Percentiles rank a stretch among this genome's conserved stretches.
Conservation (phyloP, 2,888 invertebrate species). For the Drosophila sordidula region DNA sequence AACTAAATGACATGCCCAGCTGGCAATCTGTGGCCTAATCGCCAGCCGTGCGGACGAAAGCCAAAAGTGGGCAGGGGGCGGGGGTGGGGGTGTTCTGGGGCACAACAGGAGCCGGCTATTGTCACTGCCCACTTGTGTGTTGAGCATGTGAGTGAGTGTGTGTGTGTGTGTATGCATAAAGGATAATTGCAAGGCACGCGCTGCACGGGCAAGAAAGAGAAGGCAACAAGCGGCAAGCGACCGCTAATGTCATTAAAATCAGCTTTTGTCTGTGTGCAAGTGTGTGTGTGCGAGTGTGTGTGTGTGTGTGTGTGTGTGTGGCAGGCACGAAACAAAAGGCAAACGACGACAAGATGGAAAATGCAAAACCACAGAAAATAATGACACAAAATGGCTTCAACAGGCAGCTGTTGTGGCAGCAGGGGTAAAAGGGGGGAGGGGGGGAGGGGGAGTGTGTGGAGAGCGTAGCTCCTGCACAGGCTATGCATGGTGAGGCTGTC, state of each 20-base stretch:
- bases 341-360: slow-evolving; percentile 61
- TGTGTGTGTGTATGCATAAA: slow-evolving; percentile 41
- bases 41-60: slow-evolving; percentile 29
- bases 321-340: slow-evolving; percentile 60
- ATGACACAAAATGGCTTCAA: slow-evolving; percentile 71
- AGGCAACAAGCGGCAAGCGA: slow-evolving; percentile 21
- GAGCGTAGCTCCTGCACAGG: not conserved
- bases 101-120: slow-evolving; percentile 25
- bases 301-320: slow-evolving; percentile 26
- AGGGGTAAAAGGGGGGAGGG: not conserved
- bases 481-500: not conserved
- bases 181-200: slow-evolving; percentile 63
- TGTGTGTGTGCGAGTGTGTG: slow-evolving; percentile 10
- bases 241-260: slow-evolving; percentile 67
- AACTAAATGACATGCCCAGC: slow-evolving; percentile 67
- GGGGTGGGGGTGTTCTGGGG: not conserved
- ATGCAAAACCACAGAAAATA: slow-evolving; percentile 76
- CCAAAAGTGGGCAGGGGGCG: not conserved
- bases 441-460: not conserved
- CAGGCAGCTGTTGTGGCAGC: slow-evolving; percentile 33
- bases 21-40: slow-evolving; percentile 71
- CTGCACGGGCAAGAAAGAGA: slow-evolving; percentile 12
- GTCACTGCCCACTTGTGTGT: slow-evolving; percentile 44
- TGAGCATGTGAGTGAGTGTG: slow-evolving; percentile 1
- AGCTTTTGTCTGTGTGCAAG: slow-evolving; percentile 42